Evolutionary conservation across 2,113 vertebrate genomes (phyloP), one percentile per base, ranked within the genome.

Genomic region (Oryzias woworae): DNA sequence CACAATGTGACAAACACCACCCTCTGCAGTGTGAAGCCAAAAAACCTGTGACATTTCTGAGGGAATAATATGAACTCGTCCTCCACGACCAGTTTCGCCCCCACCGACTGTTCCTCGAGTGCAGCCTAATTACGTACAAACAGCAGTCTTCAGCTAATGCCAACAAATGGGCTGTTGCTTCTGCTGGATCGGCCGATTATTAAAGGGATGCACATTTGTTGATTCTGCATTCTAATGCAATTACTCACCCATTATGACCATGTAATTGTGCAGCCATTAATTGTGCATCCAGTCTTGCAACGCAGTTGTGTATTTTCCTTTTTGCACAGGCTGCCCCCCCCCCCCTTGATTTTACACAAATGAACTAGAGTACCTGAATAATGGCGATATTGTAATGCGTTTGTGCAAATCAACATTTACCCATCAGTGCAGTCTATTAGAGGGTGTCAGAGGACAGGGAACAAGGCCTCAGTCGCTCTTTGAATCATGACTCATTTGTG

Each of bases 171-270:
- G 80, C 58, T 68, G 80, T 70, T 55, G 61, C 78, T 51, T 58
- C 80, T 50, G 73, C 78, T 55, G 80, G 73, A 82, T 80, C 46
- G 53, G 66, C 26, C 26, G 69, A 70, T 78, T 83, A 83, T 87
- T 83, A 77, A 78, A 82, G 66, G 71, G 78, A 80, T 53, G 66
- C 71, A 66, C 77, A 58, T 82, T 87, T 80, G 73, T 85, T 81
- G 77, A 78, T 72, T 62, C 69, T 77, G 79, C 73, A 69, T 90
- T 82, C 65, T 80, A 84, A 88, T 77, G 84, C 78, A 87, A 85
- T 90, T 88, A 87, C 85, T 86, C 80, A 87, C 69, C 82, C 75
- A 85, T 89, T 84, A 86, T 68, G 75, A 80, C 80, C 87, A 59
- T 82, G 83, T 88, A 82, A 89, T 89, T 85, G 78, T 76, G 70